A percentile compares a stretch with the other conserved stretches of the same genome.
These are phyloP conservation scores for Flexamia atlantica DNA, from an alignment of 2,888 invertebrate genomes.

Conservation along the genomic window DNA sequence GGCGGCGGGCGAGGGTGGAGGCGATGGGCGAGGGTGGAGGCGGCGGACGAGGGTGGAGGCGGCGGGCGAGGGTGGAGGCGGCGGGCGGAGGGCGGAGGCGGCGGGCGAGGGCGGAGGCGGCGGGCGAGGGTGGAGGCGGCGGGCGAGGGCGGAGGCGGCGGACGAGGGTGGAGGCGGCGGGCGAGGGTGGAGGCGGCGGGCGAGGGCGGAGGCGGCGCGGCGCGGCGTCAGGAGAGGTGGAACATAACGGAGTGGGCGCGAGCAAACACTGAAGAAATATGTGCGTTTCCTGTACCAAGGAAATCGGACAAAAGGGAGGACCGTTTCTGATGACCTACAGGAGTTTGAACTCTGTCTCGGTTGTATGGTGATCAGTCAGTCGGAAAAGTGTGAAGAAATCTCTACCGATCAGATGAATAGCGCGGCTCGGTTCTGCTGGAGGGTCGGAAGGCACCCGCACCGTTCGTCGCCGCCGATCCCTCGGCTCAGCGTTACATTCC, in stretches of 20 bases:
- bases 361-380: slow-evolving; percentile 61
- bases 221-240: not conserved
- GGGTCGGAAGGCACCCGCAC: slow-evolving; percentile 17
- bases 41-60: no score
- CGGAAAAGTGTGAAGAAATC: slow-evolving; percentile 61
- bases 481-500: not conserved
- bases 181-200: not conserved
- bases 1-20: no score
- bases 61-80: no score
- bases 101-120: no score
- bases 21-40: no score
- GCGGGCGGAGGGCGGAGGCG: no score
- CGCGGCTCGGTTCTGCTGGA: slow-evolving; percentile 47
- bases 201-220: not conserved
- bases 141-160: no score
- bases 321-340: slow-evolving; percentile 61
- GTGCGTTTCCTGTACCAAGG: slow-evolving; percentile 55
- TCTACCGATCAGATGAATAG: slow-evolving; percentile 33
- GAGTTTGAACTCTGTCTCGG: slow-evolving; percentile 62
- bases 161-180: not conserved
- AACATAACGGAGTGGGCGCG: slow-evolving; percentile 35
- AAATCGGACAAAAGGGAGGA: slow-evolving; percentile 57
- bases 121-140: no score
- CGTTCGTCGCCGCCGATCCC: slow-evolving; percentile 3
- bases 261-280: slow-evolving; percentile 60